Conservation (phyloP, 2,888 invertebrate genomes). For the Neoaliturus tenellus region DNA sequence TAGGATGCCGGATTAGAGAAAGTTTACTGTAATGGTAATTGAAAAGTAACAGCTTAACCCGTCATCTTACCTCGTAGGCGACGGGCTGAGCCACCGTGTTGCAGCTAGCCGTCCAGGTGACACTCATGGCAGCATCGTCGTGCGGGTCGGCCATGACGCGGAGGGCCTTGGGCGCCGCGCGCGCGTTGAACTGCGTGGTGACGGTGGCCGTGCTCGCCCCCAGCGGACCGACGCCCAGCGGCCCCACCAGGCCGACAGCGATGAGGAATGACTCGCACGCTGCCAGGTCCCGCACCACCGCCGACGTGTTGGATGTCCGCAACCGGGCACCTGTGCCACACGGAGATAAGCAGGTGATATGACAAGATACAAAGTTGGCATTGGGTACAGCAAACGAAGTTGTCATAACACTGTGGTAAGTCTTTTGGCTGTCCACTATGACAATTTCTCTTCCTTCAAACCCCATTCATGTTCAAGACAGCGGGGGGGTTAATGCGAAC, state of each 20-base stretch:
- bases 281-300: constrained; percentile 78
- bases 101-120: constrained; percentile 86
- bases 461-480: too few relatives aligned
- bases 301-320: constrained; percentile 75
- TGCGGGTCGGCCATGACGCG: constrained; percentile 71
- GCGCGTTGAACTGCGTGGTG: constrained; percentile 78
- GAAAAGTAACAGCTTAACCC: too few relatives aligned
- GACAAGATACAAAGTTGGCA: too few relatives aligned
- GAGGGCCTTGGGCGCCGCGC: constrained; percentile 83
- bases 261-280: constrained; percentile 86
- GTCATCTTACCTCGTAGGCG: constrained; percentile 78
- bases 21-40: too few relatives aligned
- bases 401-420: too few relatives aligned
- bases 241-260: constrained; percentile 80
- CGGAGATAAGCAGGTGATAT: too few relatives aligned
- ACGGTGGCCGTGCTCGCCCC: constrained; percentile 73
- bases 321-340: constrained; percentile 73
- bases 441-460: too few relatives aligned
- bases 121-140: constrained; percentile 73
- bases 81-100: constrained; percentile 73
- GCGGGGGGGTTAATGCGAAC: too few relatives aligned
- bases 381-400: too few relatives aligned
- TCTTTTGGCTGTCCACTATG: too few relatives aligned
- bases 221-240: constrained; percentile 80
- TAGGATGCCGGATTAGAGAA: too few relatives aligned